Conservation (phyloP, 2,888 invertebrate genomes). For the Dynastes hyllus region DNA sequence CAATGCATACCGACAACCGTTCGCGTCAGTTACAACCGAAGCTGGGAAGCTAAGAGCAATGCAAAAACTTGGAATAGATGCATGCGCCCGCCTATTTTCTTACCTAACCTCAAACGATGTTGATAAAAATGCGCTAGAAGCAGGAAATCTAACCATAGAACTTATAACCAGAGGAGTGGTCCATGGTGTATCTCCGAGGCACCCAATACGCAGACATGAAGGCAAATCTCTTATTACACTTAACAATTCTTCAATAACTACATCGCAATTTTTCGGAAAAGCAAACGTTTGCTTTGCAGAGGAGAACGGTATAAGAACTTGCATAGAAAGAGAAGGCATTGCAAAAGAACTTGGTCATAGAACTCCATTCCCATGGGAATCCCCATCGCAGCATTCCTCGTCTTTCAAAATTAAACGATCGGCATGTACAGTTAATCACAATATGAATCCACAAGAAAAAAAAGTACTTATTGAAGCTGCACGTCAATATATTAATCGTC, state of each 20-base stretch:
- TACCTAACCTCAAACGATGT: conserved; percentile 30
- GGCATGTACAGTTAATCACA: background rate
- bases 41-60: conserved; percentile 50
- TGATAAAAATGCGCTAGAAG: conserved; percentile 11
- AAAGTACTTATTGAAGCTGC: background rate
- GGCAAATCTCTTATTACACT: background rate
- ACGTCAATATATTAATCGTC: background rate
- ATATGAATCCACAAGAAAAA: background rate
- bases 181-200: conserved; percentile 48
- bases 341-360: conserved; percentile 9
- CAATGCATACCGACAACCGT: conserved; percentile 51
- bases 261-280: conserved; percentile 8
- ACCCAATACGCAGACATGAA: conserved; percentile 27
- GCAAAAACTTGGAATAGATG: conserved; percentile 55
- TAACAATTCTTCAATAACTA: background rate
- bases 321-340: background rate
- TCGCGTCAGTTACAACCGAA: conserved; percentile 42
- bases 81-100: conserved; percentile 47
- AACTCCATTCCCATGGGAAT: conserved; percentile 5
- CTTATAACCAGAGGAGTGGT: conserved; percentile 48
- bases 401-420: background rate
- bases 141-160: conserved; percentile 31
- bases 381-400: background rate
- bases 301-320: background rate
- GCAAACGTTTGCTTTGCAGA: background rate